Evolutionary conservation across 2,888 invertebrate genomes (phyloP), one percentile per base, ranked within the genome.

Genomic region (Bibio marci): DNA sequence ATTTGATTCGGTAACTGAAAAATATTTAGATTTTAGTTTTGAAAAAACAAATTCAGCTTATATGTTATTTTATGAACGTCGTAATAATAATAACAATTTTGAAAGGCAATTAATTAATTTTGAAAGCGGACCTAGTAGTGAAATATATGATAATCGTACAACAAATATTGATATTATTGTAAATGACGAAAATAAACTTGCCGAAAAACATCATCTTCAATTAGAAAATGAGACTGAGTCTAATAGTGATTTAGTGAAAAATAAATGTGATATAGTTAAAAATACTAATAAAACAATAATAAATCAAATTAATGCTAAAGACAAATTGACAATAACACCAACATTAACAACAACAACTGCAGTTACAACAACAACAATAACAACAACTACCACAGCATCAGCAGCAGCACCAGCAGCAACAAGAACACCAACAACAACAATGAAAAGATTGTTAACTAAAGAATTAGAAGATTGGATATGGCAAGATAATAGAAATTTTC

Each of bases 21-120:
- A 92, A 58, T 94, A 91, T 58, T 83, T 94, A 81, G 94, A 94
- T 59, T 90, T 94, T 56, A 91, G 91, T 51, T 92, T 92, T 57
- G 94, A 94, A 63, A 94, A 94, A 68, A 92, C 92, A 3, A 92
- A 94, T 62, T 91, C 90, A 54, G 94, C 94, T 1, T 94, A 94
- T 60, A 94, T 94, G 94, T 58, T 94, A 49, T 94, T 94, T 60
- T 94, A 94, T 63, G 91, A 94, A 59, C 73, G 87, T 50, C 79
- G 80, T 22, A 22, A 22, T 6, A 22, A 22, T 22, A 4, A n/a
- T n/a, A n/a, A n/a, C n/a, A n/a, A n/a, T 22, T 22, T 22, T 22
- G 8, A 22, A 22, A 22, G 22, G 8, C 22, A 22, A 22, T 22
- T 22, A 8, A 22, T 22, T 4, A 22, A 22, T 22, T 22, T 22